A percentile compares a stretch with the other conserved stretches of the same genome.
Conservation (phyloP, 1,140 invertebrate species). For the Drosophila quadrilineata region DNA sequence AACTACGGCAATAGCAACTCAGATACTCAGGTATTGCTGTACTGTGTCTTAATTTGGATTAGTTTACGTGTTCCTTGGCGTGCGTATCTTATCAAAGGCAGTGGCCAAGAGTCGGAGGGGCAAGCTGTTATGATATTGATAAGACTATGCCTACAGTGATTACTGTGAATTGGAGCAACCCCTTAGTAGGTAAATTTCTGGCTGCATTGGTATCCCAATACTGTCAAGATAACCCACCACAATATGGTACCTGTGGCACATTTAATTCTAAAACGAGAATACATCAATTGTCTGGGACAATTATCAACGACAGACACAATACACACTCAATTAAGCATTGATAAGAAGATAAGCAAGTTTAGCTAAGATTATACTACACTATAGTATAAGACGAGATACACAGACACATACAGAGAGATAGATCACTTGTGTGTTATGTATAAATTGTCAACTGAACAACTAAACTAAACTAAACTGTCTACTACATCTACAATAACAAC, state of each 20-base stretch:
- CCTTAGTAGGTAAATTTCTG: not conserved
- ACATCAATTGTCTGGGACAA: constrained; percentile 3
- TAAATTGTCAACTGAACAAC: constrained; percentile 35
- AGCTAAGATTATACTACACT: constrained; percentile 1
- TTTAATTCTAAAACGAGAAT: not conserved
- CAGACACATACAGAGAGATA: constrained; percentile 13
- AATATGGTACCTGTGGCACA: too few species aligned
- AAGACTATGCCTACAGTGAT: constrained; percentile 9
- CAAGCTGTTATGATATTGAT: constrained; percentile 12
- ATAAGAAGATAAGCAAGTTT: constrained; percentile 22
- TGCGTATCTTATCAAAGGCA: constrained; percentile 36
- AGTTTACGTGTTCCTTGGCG: constrained; percentile 26
- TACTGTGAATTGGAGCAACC: constrained; percentile 3
- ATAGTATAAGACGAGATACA: not conserved
- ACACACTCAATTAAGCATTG: not conserved
- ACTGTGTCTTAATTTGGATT: constrained; percentile 32
- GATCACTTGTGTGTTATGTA: constrained; percentile 57
- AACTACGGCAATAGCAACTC: not conserved
- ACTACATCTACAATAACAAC: not conserved
- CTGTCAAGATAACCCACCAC: not conserved
- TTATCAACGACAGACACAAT: not conserved
- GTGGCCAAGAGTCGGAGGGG: not conserved
- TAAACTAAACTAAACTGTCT: constrained; percentile 12
- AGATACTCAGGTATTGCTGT: constrained; percentile 22
- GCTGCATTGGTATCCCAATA: not conserved